Conservation (phyloP, 1,140 invertebrate genomes). For the Stratiolaelaps scimitus region DNA sequence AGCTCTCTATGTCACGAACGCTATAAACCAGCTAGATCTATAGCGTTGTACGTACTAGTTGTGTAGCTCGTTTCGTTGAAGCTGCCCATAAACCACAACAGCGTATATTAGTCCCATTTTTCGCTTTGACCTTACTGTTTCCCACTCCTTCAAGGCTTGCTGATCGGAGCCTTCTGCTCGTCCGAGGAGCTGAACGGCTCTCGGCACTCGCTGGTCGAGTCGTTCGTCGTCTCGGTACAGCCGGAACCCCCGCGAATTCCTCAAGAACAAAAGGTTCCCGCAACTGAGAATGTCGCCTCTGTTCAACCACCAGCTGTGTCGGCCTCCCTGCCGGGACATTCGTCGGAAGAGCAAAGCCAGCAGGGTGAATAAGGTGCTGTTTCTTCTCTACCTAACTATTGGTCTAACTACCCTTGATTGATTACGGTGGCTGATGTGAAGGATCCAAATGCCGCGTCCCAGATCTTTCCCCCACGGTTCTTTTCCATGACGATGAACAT, state of each 20-base stretch:
- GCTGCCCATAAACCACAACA: no score
- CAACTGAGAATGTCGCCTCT: slow-evolving; percentile 3
- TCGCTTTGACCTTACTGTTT: no score
- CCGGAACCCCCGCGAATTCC: slow-evolving; percentile 7
- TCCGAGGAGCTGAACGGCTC: slow-evolving; percentile 17
- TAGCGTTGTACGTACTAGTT: no score
- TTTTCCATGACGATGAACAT: no score
- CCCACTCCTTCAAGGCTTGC: slow-evolving; percentile 19
- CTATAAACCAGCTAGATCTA: no score
- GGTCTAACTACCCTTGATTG: no score
- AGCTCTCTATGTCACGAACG: no score
- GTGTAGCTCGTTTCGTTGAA: no score
- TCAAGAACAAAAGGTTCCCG: slow-evolving; percentile 13
- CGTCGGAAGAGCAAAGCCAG: neutral
- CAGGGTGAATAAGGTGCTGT: neutral
- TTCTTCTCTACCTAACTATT: neutral
- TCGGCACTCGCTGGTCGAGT: slow-evolving; percentile 23
- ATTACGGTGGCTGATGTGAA: no score
- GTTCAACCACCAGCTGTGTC: neutral
- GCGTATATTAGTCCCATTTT: no score
- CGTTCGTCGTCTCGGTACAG: slow-evolving; percentile 21
- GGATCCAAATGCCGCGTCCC: no score
- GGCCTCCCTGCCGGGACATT: neutral
- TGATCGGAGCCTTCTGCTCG: slow-evolving; percentile 19
- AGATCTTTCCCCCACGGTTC: no score